Conservation (phyloP, 2,113 vertebrate genomes). For the Telmatochromis sp. region DNA sequence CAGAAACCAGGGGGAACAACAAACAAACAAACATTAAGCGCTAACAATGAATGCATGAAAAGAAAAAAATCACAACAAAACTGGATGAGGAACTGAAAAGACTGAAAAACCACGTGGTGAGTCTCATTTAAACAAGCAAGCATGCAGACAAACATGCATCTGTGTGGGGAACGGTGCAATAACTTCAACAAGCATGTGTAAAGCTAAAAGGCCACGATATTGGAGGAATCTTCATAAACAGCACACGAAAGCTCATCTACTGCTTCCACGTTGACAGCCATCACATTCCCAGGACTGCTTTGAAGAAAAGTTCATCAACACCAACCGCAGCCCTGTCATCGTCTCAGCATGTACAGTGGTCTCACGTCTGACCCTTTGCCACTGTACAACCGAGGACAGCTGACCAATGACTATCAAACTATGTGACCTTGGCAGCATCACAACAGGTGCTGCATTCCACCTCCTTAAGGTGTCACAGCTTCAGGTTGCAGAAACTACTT, state of each 20-base stretch:
- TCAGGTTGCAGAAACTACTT: not conserved
- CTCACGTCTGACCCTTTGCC: conserved; percentile 21
- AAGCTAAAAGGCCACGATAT: not conserved
- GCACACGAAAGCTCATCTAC: not conserved
- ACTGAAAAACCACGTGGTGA: not conserved
- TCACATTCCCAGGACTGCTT: not conserved
- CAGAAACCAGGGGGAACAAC: not conserved
- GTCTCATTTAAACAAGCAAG: not conserved
- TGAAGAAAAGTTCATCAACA: not conserved
- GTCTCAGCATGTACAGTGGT: conserved; percentile 51
- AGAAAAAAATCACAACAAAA: not conserved
- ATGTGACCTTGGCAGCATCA: conserved; percentile 30
- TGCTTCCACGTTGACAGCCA: not conserved
- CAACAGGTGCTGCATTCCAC: not conserved
- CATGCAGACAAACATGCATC: not conserved
- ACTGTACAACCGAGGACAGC: conserved; percentile 14
- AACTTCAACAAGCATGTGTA: not conserved
- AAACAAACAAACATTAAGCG: conserved; percentile 51
- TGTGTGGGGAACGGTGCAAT: not conserved
- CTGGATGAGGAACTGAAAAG: not conserved
- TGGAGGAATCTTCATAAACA: not conserved
- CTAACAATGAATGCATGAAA: not conserved
- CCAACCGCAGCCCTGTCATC: conserved; percentile 21
- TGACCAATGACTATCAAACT: conserved; percentile 13
- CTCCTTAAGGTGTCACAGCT: not conserved